Evolutionary conservation across 2,888 invertebrate genomes (phyloP).

Genomic region (Matsumyia berberina): DNA sequence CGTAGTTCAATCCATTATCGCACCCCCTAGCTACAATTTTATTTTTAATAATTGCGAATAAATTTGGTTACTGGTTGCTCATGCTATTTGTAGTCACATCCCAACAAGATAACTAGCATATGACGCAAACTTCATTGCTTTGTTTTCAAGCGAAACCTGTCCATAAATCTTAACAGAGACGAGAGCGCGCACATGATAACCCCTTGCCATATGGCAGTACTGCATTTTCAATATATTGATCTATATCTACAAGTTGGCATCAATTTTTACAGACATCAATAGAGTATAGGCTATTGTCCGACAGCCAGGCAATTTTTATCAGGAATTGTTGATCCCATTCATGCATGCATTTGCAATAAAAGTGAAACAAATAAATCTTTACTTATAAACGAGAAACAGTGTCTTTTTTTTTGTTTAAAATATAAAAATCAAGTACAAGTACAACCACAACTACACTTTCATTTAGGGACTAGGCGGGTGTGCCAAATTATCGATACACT

Average conservation of each 20-base stretch:
- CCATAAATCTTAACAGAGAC: background rate
- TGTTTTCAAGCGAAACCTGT: constrained; percentile 16
- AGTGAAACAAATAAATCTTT: background rate
- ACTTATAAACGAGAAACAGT: constrained; percentile 19
- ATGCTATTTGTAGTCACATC: background rate
- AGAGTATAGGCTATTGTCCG: constrained; percentile 30
- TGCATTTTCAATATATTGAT: constrained; percentile 26
- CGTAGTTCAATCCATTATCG: constrained; percentile 2
- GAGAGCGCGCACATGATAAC: constrained; percentile 35
- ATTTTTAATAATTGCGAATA: background rate
- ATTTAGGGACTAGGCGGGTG: constrained; percentile 27
- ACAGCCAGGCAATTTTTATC: constrained; percentile 13
- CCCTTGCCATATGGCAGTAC: constrained; percentile 24
- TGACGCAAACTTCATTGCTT: background rate
- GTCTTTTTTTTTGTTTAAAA: constrained; percentile 22
- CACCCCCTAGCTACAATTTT: constrained; percentile 8
- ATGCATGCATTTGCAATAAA: background rate
- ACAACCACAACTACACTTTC: constrained; percentile 29
- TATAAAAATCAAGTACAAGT: constrained; percentile 48
- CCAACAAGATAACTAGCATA: background rate
- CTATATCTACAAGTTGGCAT: constrained; percentile 5
- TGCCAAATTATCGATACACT: constrained; percentile 80
- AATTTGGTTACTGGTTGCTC: background rate
- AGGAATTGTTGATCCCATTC: constrained; percentile 9
- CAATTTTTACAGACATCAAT: constrained; percentile 9